These are phyloP conservation scores for Engystomops pustulosus DNA, from an alignment of 2,113 vertebrate genomes.

Conservation along the genomic window DNA sequence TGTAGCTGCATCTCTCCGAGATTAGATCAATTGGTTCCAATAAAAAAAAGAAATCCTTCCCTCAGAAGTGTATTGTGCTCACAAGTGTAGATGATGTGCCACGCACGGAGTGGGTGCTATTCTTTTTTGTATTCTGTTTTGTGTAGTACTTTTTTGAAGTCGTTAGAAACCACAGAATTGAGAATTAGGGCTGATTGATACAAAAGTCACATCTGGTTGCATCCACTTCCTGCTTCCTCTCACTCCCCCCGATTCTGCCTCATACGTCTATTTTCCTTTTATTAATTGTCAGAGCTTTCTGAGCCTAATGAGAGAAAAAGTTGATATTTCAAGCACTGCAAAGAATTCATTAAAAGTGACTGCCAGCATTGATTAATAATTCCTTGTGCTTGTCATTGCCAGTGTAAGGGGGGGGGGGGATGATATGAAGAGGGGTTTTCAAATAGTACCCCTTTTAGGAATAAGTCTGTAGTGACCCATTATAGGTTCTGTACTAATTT, in stretches of 20 bases:
- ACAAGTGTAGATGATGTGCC: constrained; percentile 22
- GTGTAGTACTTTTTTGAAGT: constrained; percentile 6
- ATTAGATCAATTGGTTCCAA: constrained; percentile 33
- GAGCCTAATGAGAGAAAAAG: constrained; percentile 58
- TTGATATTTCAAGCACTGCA: constrained; percentile 61
- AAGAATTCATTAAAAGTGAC: constrained; percentile 55
- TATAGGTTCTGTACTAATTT: too few species aligned
- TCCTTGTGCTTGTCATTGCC: constrained; percentile 3
- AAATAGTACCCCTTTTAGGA: not conserved
- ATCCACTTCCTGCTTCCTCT: constrained; percentile 18
- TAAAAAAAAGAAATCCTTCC: constrained; percentile 24
- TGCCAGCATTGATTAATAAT: constrained; percentile 52
- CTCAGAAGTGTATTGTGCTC: constrained; percentile 30
- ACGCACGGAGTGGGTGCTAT: not conserved
- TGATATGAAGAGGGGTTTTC: not conserved
- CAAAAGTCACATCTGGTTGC: constrained; percentile 51
- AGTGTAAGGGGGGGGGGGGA: constrained; percentile 49
- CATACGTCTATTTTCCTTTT: constrained; percentile 45
- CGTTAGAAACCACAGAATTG: not conserved
- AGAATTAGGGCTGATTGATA: constrained; percentile 50
- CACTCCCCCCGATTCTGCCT: constrained; percentile 12
- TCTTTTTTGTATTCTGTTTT: constrained; percentile 38
- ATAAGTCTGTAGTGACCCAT: too few species aligned
- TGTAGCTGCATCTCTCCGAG: not conserved
- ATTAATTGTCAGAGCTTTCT: constrained; percentile 53